phyloP scores from a whole-genome alignment of 2,113 vertebrate species.

The Sander lucioperca region DNA sequence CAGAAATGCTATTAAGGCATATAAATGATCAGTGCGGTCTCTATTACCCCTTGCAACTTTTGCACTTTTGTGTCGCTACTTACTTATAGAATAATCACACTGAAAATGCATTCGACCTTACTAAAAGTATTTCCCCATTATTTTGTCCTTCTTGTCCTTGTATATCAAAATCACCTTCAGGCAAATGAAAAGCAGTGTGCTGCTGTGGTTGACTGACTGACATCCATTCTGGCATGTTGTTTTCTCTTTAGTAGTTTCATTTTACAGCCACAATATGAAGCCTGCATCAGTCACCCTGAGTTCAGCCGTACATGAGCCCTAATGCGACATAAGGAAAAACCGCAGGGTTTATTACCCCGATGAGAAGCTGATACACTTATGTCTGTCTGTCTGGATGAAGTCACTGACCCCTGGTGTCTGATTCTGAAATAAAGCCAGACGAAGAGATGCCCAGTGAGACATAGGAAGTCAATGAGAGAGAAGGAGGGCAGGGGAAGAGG shows the following conservation, averaged over 20 bases:
- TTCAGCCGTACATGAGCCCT: constrained; percentile 32
- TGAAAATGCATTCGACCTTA: constrained; percentile 25
- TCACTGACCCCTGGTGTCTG: constrained; percentile 34
- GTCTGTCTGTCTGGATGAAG: constrained; percentile 41
- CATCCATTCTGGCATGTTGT: constrained; percentile 25
- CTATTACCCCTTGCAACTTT: not conserved
- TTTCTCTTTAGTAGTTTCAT: constrained; percentile 36
- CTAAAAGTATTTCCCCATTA: constrained; percentile 27
- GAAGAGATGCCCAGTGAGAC: constrained; percentile 31
- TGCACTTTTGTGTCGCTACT: constrained; percentile 1
- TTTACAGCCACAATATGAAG: constrained; percentile 26
- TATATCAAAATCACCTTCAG: constrained; percentile 55
- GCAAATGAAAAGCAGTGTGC: constrained; percentile 61
- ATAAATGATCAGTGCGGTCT: not conserved
- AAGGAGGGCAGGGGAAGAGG: not conserved
- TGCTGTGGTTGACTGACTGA: constrained; percentile 61
- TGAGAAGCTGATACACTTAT: constrained; percentile 42
- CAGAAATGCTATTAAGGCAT: not conserved
- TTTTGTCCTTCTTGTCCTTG: constrained; percentile 56
- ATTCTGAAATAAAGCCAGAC: constrained; percentile 40
- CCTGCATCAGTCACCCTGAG: constrained; percentile 31
- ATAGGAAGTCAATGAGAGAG: constrained; percentile 1
- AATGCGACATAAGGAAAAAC: constrained; percentile 33
- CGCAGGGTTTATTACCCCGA: constrained; percentile 31
- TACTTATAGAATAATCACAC: constrained; percentile 20